Evolutionary conservation across 1,140 invertebrate genomes (phyloP).

Genomic region (Ceratitis capitata): DNA sequence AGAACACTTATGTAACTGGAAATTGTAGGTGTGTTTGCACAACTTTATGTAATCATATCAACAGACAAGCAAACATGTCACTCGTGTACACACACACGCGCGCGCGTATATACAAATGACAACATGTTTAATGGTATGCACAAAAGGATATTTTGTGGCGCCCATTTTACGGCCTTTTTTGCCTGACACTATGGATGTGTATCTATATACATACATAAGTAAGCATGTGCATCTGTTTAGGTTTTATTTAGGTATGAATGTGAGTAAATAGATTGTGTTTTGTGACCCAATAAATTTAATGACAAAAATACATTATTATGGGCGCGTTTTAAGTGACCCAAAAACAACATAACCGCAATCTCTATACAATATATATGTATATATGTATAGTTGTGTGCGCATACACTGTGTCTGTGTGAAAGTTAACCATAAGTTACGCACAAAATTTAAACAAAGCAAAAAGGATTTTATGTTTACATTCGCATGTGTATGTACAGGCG

Average conservation of each 20-base stretch:
- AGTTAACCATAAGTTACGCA: background rate
- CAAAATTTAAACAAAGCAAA: background rate
- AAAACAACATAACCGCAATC: background rate
- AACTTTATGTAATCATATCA: conserved; percentile 7
- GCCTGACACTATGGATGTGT: background rate
- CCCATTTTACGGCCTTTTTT: background rate
- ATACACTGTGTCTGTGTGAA: background rate
- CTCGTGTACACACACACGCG: background rate
- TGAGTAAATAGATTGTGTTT: background rate
- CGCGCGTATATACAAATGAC: background rate
- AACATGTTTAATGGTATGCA: background rate
- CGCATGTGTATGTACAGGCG: background rate
- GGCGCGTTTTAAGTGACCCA: conserved; percentile 26
- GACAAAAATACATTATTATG: conserved; percentile 22
- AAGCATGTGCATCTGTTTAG: background rate
- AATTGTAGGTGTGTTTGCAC: background rate
- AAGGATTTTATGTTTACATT: background rate
- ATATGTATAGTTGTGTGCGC: background rate
- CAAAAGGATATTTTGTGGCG: background rate
- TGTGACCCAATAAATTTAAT: conserved; percentile 34
- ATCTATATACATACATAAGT: background rate
- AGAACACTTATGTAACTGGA: background rate
- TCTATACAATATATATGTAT: background rate
- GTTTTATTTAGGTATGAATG: too few relatives aligned
- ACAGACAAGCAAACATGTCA: background rate